Evolutionary conservation across 2,797 vertebrate species (phyloP).

Genomic region (Ispidina lecontei): DNA sequence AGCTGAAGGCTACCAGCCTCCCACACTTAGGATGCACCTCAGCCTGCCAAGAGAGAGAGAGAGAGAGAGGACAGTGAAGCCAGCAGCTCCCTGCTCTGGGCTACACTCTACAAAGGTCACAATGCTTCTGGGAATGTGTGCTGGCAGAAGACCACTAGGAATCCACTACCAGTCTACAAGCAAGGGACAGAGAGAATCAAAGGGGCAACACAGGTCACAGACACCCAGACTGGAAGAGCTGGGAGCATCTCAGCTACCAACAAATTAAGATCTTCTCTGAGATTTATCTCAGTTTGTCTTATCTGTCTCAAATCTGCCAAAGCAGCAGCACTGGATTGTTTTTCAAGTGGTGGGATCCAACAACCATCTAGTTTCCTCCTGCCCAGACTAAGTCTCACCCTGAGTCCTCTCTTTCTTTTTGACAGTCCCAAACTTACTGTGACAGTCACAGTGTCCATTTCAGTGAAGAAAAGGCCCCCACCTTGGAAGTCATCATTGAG

Average conservation of each 20-base stretch:
- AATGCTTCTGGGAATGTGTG: rapidly evolving
- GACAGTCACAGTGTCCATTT: conserved; percentile 88
- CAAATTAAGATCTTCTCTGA: background rate
- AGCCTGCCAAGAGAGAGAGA: conserved; percentile 78
- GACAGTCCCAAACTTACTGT: conserved; percentile 81
- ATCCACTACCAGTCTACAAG: background rate
- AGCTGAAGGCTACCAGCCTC: conserved; percentile 92
- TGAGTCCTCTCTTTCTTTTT: background rate
- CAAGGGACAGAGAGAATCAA: background rate
- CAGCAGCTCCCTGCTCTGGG: background rate
- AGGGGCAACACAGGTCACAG: background rate
- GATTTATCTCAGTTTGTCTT: conserved; percentile 76
- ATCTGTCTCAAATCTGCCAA: conserved; percentile 56
- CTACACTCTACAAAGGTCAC: rapidly evolving
- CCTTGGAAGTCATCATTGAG: conserved; percentile 95
- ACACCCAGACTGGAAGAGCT: background rate
- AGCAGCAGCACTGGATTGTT: background rate
- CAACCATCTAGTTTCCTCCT: background rate
- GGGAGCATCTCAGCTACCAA: background rate
- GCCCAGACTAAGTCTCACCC: background rate
- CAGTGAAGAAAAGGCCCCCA: conserved; percentile 93
- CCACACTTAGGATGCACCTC: conserved; percentile 89
- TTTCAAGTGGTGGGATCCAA: background rate
- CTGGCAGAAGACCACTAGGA: background rate
- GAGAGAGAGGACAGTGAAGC: background rate